Evolutionary conservation across 2,113 vertebrate genomes (phyloP), one percentile per base, ranked within the genome.

Genomic region (Myotis brandtii): DNA sequence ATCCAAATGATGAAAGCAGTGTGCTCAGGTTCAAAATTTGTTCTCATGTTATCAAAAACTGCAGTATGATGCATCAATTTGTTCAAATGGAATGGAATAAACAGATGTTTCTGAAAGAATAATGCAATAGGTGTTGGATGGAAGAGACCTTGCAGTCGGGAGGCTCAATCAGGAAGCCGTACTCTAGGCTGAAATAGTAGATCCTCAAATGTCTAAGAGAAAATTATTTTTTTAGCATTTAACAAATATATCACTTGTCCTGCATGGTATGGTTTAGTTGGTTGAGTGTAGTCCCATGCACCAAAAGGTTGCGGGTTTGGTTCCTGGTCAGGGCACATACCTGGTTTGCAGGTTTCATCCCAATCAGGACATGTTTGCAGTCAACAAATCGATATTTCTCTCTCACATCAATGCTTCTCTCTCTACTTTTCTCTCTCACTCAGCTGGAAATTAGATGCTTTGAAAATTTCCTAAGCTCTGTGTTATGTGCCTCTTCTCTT

Each of bases 1-100:
- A 67, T 88, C 73, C 30, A 94, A 89, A 91, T 79, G 17, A 50
- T 64, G 59, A 91, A 91, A 95, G 50, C 30, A 84, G 13, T 52
- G 2, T 52, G 18, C 23, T 76, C 27, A 54, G 32, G 32, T 17
- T 94, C 66, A 75, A 70, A 86, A 89, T 89, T 59, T 54, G n/a
- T 73, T 89, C n/a, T 86, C 56, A 83, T 82, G 20, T 62, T 91
- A 77, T 43, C 32, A 34, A 37, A 90, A 93, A 9, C 30, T 56
- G 18, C 11, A 70, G 20, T 64, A 81, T 64, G 9, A 84, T 70
- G 7, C 20, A 81, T 46, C 13, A 23, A n/a, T 80, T 95, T 67
- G 5, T 64, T 86, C 82, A 94, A 91, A 88, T 75, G 34, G 6
- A 77, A 86, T 67, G n/a, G 6, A 93, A 86, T 85, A 48, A 88